These are phyloP conservation scores for Chiridota heheva DNA, from an alignment of 35 echinoderm and acorn worm genomes.

Conservation along the genomic window DNA sequence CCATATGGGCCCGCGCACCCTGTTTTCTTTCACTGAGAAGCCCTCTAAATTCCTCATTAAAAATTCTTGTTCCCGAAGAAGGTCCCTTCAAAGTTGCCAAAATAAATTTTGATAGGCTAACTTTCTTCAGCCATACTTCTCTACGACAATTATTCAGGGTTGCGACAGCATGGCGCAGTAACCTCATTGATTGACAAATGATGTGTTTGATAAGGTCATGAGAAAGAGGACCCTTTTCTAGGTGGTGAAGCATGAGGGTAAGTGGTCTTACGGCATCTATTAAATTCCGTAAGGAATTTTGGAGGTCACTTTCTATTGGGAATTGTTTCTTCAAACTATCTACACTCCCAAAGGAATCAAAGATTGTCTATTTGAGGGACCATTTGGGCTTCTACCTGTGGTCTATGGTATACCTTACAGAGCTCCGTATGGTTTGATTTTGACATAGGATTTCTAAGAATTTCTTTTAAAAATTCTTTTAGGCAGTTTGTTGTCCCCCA, in stretches of 20 bases:
- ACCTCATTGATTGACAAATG: background rate
- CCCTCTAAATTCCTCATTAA: constrained; percentile 12
- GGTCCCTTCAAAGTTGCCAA: constrained; percentile 9
- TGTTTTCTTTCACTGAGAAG: constrained; percentile 33
- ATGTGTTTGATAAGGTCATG: background rate
- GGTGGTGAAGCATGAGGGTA: constrained; percentile 4
- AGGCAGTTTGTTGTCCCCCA: background rate
- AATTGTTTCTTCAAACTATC: no score
- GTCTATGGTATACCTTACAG: constrained; percentile 15
- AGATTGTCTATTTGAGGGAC: background rate
- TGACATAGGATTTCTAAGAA: background rate
- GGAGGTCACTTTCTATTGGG: background rate
- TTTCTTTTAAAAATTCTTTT: constrained; percentile 6
- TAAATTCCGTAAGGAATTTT: constrained; percentile 3
- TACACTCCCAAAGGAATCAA: no score
- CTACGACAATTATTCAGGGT: constrained; percentile 7
- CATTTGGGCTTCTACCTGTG: constrained; percentile 25
- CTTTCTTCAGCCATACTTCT: background rate
- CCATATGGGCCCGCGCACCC: background rate
- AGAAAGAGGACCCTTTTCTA: background rate
- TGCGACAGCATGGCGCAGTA: constrained; percentile 12
- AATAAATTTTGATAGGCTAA: background rate
- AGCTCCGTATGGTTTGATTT: background rate
- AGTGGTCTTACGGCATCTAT: background rate
- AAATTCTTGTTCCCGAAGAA: background rate